Percentiles rank a stretch among this genome's conserved stretches.
These are phyloP conservation scores for Cassiopea xamachana DNA, from an alignment of 30 jellyfish, hydroid and myxozoan genomes.

Conservation along the genomic window DNA sequence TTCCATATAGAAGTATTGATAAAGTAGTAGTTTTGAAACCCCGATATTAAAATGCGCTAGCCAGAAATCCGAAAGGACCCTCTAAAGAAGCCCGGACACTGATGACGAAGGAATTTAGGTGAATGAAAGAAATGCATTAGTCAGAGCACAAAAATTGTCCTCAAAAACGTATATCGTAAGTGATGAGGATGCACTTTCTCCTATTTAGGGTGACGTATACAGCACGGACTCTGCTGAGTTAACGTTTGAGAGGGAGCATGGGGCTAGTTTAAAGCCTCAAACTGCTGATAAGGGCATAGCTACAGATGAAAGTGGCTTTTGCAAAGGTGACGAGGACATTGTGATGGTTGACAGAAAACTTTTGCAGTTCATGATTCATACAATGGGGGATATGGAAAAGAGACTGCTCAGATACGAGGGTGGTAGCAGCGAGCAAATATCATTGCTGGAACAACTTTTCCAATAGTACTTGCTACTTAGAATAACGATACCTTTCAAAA, in stretches of 20 bases:
- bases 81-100: too few species aligned
- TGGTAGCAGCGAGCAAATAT: not conserved
- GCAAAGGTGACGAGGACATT: conserved; percentile 62
- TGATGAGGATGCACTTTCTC: too few species aligned
- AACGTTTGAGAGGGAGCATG: conserved; percentile 13
- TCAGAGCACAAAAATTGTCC: too few species aligned
- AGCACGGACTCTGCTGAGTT: too few species aligned
- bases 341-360: conserved; percentile 23
- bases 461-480: not conserved
- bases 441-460: conserved; percentile 34
- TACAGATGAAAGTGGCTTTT: conserved; percentile 49
- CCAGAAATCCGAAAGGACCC: too few species aligned
- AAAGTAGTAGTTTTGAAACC: too few species aligned
- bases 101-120: too few species aligned
- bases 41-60: too few species aligned
- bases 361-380: conserved; percentile 23
- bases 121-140: too few species aligned
- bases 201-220: too few species aligned
- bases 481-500: not conserved
- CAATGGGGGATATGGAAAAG: conserved; percentile 16
- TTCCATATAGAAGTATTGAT: too few species aligned
- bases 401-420: conserved; percentile 35
- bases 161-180: too few species aligned
- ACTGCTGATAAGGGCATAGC: conserved; percentile 17
- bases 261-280: conserved; percentile 24